Base-by-base conservation (phyloP, 1,140 invertebrate genomes). In the Leguminivora glycinivorella region DNA sequence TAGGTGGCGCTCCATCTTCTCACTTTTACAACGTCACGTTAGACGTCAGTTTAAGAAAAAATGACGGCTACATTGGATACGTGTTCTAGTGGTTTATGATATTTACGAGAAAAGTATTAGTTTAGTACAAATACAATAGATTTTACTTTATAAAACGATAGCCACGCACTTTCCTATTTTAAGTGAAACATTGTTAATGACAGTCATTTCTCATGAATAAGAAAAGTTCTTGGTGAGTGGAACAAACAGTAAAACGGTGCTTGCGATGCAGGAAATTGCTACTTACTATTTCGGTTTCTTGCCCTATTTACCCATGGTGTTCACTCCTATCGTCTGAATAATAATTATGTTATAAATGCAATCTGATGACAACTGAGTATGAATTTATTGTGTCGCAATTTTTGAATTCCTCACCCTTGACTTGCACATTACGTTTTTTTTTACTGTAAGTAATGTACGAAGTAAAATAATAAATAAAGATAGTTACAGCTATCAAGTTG, bases 51-150 rank as follows among this genome's bases (percentile, higher is more conserved):
- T 84, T 88, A 76, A 77, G 85, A 87, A 91, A 93, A 93, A 92
- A 93, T 93, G 93, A 93, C 92, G 92, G 90, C 90, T 92, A 88
- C 78, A 85, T 92, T 93, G 85, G 90, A 92, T 92, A 92, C 92
- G 90, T 92, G 91, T 92, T 89, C 87, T 80, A 91, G 89, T 90
- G 85, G 83, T 87, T 93, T 93, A 92, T 93, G 93, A 93, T 93
- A 93, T 92, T 91, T 92, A 91, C 87, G 89, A 86, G 81, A 83
- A 87, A 87, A 90, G 84, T 89, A 88, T 87, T 88, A 85, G 71
- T 73, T 78, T 84, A 87, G 80, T 87, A 83, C 73, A 84, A 86
- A 83, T 77, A 63, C 58, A 76, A 72, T 82, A 83, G 80, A 79
- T 81, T 68, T 74, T 43, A 78, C 67, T 80, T 29, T 73, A 71